phyloP scores from a whole-genome alignment of 2,797 vertebrate genomes.

The Cynopterus sphinx region DNA sequence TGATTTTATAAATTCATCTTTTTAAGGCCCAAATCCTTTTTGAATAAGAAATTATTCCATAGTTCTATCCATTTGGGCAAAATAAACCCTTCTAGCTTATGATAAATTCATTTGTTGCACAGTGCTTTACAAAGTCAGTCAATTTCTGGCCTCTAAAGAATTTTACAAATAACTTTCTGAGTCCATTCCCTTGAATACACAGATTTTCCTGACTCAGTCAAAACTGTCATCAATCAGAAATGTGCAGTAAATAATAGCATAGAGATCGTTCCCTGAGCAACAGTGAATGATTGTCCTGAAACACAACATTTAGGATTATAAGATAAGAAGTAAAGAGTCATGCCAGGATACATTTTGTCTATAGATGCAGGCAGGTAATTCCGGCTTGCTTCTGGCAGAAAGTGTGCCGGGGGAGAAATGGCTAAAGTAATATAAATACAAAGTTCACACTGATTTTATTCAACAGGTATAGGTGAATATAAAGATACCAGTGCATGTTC shows the following conservation, averaged over 20 bases:
- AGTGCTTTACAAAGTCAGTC: conserved; percentile 29
- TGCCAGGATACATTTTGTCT: not conserved
- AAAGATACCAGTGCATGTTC: not conserved
- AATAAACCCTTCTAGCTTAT: conserved; percentile 29
- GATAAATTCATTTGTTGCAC: conserved; percentile 26
- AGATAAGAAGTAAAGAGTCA: conserved; percentile 61
- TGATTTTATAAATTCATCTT: conserved; percentile 55
- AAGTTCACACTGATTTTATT: conserved; percentile 47
- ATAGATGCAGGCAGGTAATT: not conserved
- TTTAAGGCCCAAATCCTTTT: conserved; percentile 13
- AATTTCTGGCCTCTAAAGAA: conserved; percentile 43
- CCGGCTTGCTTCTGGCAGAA: not conserved
- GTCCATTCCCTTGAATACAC: conserved; percentile 51
- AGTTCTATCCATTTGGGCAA: conserved; percentile 20
- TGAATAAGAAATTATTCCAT: conserved; percentile 34
- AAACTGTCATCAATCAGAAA: conserved; percentile 48
- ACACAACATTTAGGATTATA: conserved; percentile 24
- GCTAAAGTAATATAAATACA: not conserved
- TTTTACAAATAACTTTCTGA: conserved; percentile 51
- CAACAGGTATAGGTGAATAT: not conserved
- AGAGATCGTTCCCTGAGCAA: conserved; percentile 45
- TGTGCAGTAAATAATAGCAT: conserved; percentile 55
- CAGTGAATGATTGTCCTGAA: conserved; percentile 36
- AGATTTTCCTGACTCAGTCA: conserved; percentile 52
- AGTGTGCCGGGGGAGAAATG: not conserved